A percentile compares a stretch with the other conserved stretches of the same genome.
phyloP scores from a whole-genome alignment of 2,113 vertebrate species.

The Petaurus breviceps region DNA sequence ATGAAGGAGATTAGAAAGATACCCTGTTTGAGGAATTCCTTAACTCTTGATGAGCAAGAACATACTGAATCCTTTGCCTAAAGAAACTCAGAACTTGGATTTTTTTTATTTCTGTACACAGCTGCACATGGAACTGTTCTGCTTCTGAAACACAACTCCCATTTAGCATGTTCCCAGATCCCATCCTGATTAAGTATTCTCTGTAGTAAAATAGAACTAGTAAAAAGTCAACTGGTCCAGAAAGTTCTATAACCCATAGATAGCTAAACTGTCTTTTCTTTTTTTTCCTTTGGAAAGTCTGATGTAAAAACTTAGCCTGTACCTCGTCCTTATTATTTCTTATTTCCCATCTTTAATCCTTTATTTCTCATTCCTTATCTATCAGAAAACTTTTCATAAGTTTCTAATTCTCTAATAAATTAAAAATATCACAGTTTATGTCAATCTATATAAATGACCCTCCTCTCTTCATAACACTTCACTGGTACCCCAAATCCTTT shows the following conservation, averaged over 20 bases:
- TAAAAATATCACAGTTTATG: background rate
- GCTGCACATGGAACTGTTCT: background rate
- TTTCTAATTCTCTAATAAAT: background rate
- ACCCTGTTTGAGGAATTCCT: background rate
- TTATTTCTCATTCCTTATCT: constrained; percentile 27
- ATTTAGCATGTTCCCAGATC: background rate
- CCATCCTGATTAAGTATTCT: background rate
- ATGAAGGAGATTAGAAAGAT: background rate
- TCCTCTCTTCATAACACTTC: background rate
- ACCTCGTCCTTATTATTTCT: constrained; percentile 7
- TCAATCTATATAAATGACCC: background rate
- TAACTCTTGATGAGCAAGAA: background rate
- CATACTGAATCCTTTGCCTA: background rate
- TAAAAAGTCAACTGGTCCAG: background rate
- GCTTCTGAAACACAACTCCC: background rate
- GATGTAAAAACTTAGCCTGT: background rate
- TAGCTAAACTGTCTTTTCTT: background rate
- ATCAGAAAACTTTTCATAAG: background rate
- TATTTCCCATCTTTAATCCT: constrained; percentile 8
- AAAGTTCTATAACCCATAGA: too few relatives aligned
- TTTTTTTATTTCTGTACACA: background rate
- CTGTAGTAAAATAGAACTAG: background rate
- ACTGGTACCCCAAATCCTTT: background rate
- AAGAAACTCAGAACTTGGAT: background rate
- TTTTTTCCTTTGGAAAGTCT: constrained; percentile 5